Percentiles rank a stretch among this genome's conserved stretches.
phyloP scores from a whole-genome alignment of 2,888 invertebrate species.

The Andrena camellia region DNA sequence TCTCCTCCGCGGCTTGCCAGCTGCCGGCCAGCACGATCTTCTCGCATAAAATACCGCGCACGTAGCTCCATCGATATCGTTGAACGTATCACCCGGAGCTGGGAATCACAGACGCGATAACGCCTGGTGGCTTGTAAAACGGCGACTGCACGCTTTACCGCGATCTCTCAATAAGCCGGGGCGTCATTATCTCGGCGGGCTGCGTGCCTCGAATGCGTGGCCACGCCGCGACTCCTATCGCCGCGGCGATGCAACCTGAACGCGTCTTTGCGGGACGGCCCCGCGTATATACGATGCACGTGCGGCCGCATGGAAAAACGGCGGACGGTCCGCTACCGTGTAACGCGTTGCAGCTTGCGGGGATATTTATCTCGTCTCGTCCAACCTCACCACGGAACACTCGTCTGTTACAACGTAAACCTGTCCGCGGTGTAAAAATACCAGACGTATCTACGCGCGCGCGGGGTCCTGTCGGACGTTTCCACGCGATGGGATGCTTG shows the following conservation, averaged over 20 bases:
- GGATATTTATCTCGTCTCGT: slow-evolving; percentile 60
- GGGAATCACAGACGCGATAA: slow-evolving; percentile 43
- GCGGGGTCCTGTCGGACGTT: slow-evolving; percentile 40
- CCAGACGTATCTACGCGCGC: slow-evolving; percentile 17
- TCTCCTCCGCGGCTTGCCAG: background rate
- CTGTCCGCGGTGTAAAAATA: slow-evolving; percentile 41
- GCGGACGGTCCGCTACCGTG: slow-evolving; percentile 61
- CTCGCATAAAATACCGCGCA: slow-evolving; percentile 31
- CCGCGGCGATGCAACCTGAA: slow-evolving; percentile 19
- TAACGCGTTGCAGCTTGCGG: slow-evolving; percentile 65
- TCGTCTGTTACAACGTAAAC: slow-evolving; percentile 32
- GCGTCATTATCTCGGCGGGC: slow-evolving; percentile 65
- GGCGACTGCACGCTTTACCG: slow-evolving; percentile 56
- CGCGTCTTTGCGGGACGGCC: slow-evolving; percentile 42
- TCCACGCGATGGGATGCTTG: slow-evolving; percentile 9
- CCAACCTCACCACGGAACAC: slow-evolving; percentile 25
- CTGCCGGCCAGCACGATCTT: background rate
- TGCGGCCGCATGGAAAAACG: slow-evolving; percentile 55
- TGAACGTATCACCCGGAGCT: slow-evolving; percentile 27
- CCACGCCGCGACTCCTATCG: slow-evolving; percentile 7
- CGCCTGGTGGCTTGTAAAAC: slow-evolving; percentile 53
- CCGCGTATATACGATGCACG: slow-evolving; percentile 7
- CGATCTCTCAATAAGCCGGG: slow-evolving; percentile 70
- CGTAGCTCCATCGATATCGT: slow-evolving; percentile 64
- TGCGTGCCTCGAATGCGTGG: slow-evolving; percentile 28